Evolutionary conservation across 2,888 invertebrate genomes (phyloP).

Genomic region (Dryomyza anilis): DNA sequence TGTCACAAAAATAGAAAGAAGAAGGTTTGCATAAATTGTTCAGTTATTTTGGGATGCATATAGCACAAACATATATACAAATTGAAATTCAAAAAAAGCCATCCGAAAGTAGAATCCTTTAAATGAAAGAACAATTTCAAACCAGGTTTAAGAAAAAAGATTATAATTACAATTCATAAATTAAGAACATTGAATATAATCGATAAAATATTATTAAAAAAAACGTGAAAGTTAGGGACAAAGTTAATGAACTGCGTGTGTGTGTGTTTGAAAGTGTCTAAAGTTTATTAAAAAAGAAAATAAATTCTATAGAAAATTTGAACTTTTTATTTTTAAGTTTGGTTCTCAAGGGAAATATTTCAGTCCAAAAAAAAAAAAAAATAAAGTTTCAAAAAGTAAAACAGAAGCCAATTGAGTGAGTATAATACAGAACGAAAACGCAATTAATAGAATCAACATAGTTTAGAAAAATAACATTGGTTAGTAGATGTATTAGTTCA

Average conservation of each 20-base stretch:
- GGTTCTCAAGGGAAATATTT: no score
- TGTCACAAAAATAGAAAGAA: no score
- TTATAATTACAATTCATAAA: background rate
- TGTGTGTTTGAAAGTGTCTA: background rate
- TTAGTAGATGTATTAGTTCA: no score
- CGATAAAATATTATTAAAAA: background rate
- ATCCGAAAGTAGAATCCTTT: constrained; percentile 37
- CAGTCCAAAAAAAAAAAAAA: no score
- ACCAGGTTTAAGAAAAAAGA: constrained; percentile 10
- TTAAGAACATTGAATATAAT: constrained; percentile 5
- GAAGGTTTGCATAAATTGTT: background rate
- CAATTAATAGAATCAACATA: background rate
- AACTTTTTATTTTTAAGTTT: no score
- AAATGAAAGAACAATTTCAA: constrained; percentile 10
- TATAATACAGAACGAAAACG: background rate
- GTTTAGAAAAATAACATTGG: no score
- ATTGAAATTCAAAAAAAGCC: constrained; percentile 40
- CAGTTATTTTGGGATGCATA: constrained; percentile 47
- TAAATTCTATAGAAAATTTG: no score
- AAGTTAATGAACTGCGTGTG: background rate
- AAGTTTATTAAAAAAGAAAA: no score
- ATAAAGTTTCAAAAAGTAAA: no score
- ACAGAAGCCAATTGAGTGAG: no score
- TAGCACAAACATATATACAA: constrained; percentile 60
- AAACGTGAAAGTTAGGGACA: background rate